Percentiles rank a stretch among this genome's conserved stretches.
phyloP scores from a whole-genome alignment of 2,113 vertebrate genomes.

The Miniopterus natalensis region DNA sequence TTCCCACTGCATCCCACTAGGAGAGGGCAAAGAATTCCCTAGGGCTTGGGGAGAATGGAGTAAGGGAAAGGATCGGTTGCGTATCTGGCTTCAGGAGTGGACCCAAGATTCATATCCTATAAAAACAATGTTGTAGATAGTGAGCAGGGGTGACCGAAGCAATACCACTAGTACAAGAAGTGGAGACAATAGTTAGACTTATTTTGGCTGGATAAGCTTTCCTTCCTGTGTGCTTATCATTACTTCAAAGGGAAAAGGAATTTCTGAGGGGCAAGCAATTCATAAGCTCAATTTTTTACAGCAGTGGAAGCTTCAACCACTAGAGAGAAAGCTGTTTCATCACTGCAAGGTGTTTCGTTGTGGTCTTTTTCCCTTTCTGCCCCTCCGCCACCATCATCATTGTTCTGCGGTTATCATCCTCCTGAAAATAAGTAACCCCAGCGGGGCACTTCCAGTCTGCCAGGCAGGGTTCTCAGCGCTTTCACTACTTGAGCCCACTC shows the following conservation, averaged over 20 bases:
- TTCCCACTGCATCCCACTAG: background rate
- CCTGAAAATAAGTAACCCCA: background rate
- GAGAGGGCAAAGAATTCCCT: background rate
- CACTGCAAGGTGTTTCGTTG: background rate
- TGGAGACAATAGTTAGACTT: background rate
- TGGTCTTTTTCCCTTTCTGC: background rate
- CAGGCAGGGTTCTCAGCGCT: background rate
- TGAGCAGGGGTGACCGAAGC: background rate
- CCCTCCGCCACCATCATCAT: too few species aligned
- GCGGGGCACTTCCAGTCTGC: background rate
- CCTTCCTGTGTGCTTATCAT: background rate
- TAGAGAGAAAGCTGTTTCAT: background rate
- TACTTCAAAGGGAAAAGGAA: background rate
- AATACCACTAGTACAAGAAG: background rate
- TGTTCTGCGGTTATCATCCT: background rate
- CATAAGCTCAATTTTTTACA: background rate
- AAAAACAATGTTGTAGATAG: background rate
- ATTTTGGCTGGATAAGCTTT: background rate
- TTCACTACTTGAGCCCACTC: background rate
- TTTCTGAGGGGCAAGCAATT: background rate
- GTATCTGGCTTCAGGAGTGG: background rate
- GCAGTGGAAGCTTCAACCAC: background rate
- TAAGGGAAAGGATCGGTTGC: background rate
- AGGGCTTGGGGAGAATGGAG: too few species aligned
- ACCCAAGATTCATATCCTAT: background rate